A percentile compares a stretch with the other conserved stretches of the same genome.
Evolutionary conservation across 2,888 invertebrate species (phyloP).

Genomic region (Sphaeridia pumilis): DNA sequence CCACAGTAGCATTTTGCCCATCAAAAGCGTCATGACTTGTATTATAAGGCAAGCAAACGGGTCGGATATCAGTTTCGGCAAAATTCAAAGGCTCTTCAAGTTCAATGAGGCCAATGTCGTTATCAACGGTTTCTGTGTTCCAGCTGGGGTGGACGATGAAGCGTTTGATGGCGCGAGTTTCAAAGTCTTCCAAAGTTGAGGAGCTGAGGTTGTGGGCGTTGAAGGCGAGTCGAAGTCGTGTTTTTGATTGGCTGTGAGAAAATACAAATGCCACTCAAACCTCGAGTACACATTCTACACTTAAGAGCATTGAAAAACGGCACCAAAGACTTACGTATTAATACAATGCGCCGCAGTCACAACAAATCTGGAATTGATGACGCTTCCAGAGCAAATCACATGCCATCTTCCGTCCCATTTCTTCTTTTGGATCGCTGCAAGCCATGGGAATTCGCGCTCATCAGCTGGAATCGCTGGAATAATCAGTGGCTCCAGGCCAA

Average conservation of each 20-base stretch:
- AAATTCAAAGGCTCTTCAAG: constrained; percentile 13
- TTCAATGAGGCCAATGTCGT: constrained; percentile 19
- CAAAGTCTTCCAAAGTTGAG: background rate
- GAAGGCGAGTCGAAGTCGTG: constrained; percentile 5
- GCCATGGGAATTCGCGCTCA: constrained; percentile 6
- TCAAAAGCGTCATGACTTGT: constrained; percentile 10
- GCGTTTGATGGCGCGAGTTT: constrained; percentile 6
- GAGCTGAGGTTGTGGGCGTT: constrained; percentile 9
- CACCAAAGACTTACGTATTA: background rate
- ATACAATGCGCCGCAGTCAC: constrained; percentile 16
- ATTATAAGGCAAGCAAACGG: constrained; percentile 20
- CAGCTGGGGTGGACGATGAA: constrained; percentile 16
- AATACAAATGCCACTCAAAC: background rate
- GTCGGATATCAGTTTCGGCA: constrained; percentile 1
- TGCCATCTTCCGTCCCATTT: constrained; percentile 5
- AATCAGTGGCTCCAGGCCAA: background rate
- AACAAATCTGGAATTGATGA: constrained; percentile 15
- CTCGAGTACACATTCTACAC: background rate
- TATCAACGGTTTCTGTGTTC: constrained; percentile 13
- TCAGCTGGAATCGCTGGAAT: constrained; percentile 5
- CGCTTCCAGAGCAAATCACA: constrained; percentile 7
- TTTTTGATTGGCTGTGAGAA: constrained; percentile 1
- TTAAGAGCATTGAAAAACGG: background rate
- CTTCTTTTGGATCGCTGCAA: constrained; percentile 4
- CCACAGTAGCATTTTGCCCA: constrained; percentile 15